Percentiles rank a stretch among this genome's conserved stretches.
phyloP scores from a whole-genome alignment of 2,888 invertebrate genomes.

The Ormyrus labotus region DNA sequence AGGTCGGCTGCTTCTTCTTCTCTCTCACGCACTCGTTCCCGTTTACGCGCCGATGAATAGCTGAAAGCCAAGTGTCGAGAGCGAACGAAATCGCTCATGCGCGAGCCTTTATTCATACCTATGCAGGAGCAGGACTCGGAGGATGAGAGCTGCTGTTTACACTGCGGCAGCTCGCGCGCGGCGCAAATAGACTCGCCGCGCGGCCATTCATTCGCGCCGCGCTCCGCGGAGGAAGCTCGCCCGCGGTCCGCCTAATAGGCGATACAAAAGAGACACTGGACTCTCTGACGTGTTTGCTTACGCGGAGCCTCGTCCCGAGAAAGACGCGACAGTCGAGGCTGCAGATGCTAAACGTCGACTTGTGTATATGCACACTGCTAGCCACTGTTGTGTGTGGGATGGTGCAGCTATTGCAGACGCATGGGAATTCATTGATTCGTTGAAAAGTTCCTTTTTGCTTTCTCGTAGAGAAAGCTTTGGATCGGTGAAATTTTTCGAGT shows the following conservation, averaged over 20 bases:
- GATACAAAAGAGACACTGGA: conserved; percentile 26
- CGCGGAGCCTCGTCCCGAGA: not conserved
- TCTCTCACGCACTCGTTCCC: conserved; percentile 8
- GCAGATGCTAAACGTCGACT: conserved; percentile 6
- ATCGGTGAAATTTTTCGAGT: too few species aligned
- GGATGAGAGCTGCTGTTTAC: too few species aligned
- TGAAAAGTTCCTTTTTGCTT: too few species aligned
- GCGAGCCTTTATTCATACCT: not conserved
- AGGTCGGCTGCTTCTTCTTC: conserved; percentile 17
- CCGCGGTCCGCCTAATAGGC: conserved; percentile 11
- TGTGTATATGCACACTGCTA: too few species aligned
- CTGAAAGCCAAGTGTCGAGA: conserved; percentile 4
- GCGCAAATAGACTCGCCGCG: not conserved
- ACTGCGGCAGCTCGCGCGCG: too few species aligned
- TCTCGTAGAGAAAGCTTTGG: too few species aligned
- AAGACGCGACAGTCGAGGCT: not conserved
- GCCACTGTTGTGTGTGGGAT: too few species aligned
- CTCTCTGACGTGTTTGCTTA: not conserved
- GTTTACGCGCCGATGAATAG: conserved; percentile 38
- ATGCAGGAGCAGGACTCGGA: too few species aligned
- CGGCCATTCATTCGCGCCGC: conserved; percentile 17
- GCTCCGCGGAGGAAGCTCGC: not conserved
- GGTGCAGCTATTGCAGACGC: too few species aligned
- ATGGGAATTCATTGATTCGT: too few species aligned
- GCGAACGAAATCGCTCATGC: conserved; percentile 1